Percentiles rank a stretch among this genome's conserved stretches.
Evolutionary conservation across 2,888 invertebrate species (phyloP).

Genomic region (Bellardia bayeri): DNA sequence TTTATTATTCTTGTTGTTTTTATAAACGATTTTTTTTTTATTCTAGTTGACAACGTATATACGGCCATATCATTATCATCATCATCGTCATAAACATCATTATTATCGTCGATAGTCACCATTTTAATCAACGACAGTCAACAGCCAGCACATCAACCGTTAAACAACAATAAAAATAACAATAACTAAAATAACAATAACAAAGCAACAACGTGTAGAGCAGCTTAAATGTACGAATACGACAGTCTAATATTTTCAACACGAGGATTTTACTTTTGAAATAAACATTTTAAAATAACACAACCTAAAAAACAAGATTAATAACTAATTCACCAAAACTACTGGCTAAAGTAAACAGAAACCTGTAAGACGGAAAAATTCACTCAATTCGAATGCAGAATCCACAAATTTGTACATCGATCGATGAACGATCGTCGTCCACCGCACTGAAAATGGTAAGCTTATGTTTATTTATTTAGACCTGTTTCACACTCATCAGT

Average conservation of each 20-base stretch:
- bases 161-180: slow-evolving; percentile 36
- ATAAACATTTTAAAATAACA: not conserved
- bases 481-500: too few species aligned
- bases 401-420: not conserved
- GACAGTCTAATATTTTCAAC: not conserved
- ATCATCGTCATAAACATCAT: slow-evolving; percentile 33
- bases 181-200: slow-evolving; percentile 47
- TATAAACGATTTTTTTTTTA: slow-evolving; percentile 57
- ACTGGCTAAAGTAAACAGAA: not conserved
- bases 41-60: slow-evolving; percentile 69
- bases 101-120: slow-evolving; percentile 15
- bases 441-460: slow-evolving; percentile 57
- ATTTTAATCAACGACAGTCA: slow-evolving; percentile 36
- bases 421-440: slow-evolving; percentile 26
- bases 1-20: slow-evolving; percentile 73
- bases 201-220: slow-evolving; percentile 35
- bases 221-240: slow-evolving; percentile 23
- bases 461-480: not conserved
- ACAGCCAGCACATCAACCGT: slow-evolving; percentile 45
- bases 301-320: not conserved
- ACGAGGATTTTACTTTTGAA: slow-evolving; percentile 24
- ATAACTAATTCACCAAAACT: not conserved
- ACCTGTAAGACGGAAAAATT: too few species aligned
- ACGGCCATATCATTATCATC: slow-evolving; percentile 61
- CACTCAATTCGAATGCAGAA: slow-evolving; percentile 16